Conservation (phyloP, 2,113 vertebrate species). For the Apaloderma vittatum region DNA sequence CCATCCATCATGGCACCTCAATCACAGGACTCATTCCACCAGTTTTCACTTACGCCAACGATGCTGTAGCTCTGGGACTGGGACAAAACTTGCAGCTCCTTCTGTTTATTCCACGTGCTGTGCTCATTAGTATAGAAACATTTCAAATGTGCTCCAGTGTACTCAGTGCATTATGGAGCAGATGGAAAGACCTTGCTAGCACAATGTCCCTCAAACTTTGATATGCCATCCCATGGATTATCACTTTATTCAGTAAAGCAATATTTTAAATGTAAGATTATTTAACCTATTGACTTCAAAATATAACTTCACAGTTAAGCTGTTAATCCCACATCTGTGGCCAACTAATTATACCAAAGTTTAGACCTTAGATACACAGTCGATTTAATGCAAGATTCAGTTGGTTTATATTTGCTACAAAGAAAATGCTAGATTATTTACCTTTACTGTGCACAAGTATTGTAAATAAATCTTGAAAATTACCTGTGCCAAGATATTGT, state of each 20-base stretch:
- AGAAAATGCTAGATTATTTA: neutral
- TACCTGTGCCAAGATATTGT: neutral
- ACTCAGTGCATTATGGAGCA: too few species aligned
- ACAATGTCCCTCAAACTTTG: too few species aligned
- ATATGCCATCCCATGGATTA: too few species aligned
- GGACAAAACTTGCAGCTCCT: too few species aligned
- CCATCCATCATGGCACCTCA: too few species aligned
- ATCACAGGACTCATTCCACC: too few species aligned
- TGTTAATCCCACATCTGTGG: neutral
- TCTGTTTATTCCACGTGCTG: too few species aligned
- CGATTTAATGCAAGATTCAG: accelerated
- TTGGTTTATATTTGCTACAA: neutral
- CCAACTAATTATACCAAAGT: neutral
- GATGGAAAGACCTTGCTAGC: too few species aligned
- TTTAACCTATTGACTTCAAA: neutral
- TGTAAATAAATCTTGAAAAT: slow-evolving; percentile 10
- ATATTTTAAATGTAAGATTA: neutral
- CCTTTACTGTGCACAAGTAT: neutral
- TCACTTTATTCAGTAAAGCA: neutral
- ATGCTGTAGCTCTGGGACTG: too few species aligned
- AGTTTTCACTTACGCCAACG: too few species aligned
- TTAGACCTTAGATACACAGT: neutral
- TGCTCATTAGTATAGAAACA: too few species aligned
- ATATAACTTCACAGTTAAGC: neutral
- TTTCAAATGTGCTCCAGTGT: too few species aligned